Percentiles rank a stretch among this genome's conserved stretches.
Conservation (phyloP, 2,888 invertebrate genomes). For the Tineola bisselliella region DNA sequence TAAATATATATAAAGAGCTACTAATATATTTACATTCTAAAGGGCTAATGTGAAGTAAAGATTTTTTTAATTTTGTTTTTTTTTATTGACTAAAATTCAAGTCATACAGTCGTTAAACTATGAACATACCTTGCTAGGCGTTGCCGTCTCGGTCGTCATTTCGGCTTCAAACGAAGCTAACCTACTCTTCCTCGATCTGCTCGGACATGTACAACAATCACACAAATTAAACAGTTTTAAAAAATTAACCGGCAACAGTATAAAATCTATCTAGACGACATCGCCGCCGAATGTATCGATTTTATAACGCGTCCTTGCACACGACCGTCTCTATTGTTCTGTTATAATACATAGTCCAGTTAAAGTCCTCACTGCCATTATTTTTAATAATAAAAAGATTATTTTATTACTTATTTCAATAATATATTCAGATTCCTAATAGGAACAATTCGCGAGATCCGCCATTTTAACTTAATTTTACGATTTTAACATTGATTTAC, state of each 20-base stretch:
- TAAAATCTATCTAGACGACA: constrained; percentile 23
- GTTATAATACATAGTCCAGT: constrained; percentile 24
- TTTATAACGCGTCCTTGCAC: constrained; percentile 34
- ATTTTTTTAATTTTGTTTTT: no score
- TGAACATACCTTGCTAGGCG: constrained; percentile 53
- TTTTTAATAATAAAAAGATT: neutral
- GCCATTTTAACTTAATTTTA: constrained; percentile 44
- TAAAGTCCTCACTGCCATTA: constrained; percentile 39
- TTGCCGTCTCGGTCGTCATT: constrained; percentile 64
- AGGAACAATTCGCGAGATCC: constrained; percentile 27
- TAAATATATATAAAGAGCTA: no score
- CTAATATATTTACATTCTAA: no score
- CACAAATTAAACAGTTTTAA: constrained; percentile 38
- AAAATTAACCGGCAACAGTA: neutral
- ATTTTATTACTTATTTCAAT: neutral
- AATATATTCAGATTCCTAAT: constrained; percentile 19
- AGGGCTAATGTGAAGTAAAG: no score
- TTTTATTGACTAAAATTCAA: no score
- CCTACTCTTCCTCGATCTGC: constrained; percentile 48
- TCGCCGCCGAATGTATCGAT: constrained; percentile 38
- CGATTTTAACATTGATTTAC: neutral
- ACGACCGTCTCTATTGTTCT: constrained; percentile 18
- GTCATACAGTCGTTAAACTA: neutral
- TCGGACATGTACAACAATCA: constrained; percentile 58
- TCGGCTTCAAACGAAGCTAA: constrained; percentile 43